These are phyloP conservation scores for Vanessa tameamea DNA, from an alignment of 1,140 invertebrate genomes.

Conservation along the genomic window DNA sequence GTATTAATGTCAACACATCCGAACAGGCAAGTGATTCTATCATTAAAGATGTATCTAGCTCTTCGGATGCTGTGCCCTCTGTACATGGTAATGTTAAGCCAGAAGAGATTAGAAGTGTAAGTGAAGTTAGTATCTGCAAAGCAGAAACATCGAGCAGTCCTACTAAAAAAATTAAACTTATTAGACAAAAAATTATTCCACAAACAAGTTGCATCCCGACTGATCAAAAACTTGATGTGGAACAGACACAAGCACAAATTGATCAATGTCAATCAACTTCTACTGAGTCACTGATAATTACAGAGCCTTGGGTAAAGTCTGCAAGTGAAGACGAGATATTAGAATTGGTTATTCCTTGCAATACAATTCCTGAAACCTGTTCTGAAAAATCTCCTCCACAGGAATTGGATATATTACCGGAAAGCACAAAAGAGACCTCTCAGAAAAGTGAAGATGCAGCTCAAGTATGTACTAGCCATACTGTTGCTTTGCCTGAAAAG, in stretches of 20 bases:
- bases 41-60: slow-evolving; percentile 75
- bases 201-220: slow-evolving; percentile 45
- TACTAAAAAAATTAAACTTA: slow-evolving; percentile 75
- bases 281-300: slow-evolving; percentile 38
- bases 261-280: slow-evolving; percentile 72
- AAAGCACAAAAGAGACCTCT: slow-evolving; percentile 28
- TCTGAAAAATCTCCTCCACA: slow-evolving; percentile 15
- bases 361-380: slow-evolving; percentile 23
- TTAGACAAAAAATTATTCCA: slow-evolving; percentile 66
- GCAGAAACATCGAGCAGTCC: slow-evolving; percentile 72
- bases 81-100: slow-evolving; percentile 66
- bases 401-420: slow-evolving; percentile 15
- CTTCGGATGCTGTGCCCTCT: slow-evolving; percentile 69
- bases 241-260: slow-evolving; percentile 39
- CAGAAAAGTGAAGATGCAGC: slow-evolving; percentile 23
- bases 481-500: slow-evolving; percentile 16
- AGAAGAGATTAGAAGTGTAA: slow-evolving; percentile 73
- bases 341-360: slow-evolving; percentile 25
- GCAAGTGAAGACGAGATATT: slow-evolving; percentile 1
- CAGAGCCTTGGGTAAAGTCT: slow-evolving; percentile 3
- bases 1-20: slow-evolving; percentile 50
- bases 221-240: slow-evolving; percentile 39
- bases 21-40: slow-evolving; percentile 61
- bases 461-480: slow-evolving; percentile 25
- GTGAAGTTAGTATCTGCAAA: slow-evolving; percentile 75